These are phyloP conservation scores for Drosophila takahashii DNA, from an alignment of 1,140 invertebrate genomes.

Conservation along the genomic window DNA sequence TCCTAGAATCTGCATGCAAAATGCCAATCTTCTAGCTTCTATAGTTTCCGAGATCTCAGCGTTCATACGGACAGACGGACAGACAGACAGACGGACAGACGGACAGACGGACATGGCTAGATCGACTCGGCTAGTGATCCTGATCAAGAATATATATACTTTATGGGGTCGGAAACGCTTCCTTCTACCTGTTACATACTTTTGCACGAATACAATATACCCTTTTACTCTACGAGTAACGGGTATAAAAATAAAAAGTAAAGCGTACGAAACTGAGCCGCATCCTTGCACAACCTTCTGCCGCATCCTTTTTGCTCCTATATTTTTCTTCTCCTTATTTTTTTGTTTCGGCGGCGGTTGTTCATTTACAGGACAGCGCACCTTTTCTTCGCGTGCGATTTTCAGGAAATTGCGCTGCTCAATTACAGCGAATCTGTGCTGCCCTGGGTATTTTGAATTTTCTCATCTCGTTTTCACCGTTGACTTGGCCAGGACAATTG, in stretches of 20 bases:
- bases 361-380: slow-evolving; percentile 80
- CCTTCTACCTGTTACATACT: too few relatives aligned
- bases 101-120: too few relatives aligned
- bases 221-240: too few relatives aligned
- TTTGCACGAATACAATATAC: too few relatives aligned
- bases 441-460: slow-evolving; percentile 37
- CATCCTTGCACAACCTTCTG: slow-evolving; percentile 61
- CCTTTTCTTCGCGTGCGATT: slow-evolving; percentile 66
- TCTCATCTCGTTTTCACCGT: slow-evolving; percentile 59
- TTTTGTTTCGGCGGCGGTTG: slow-evolving; percentile 45
- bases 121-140: too few relatives aligned
- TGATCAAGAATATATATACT: too few relatives aligned
- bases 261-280: slow-evolving; percentile 24
- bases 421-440: slow-evolving; percentile 61
- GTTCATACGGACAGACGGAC: too few relatives aligned
- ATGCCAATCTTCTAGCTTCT: too few relatives aligned
- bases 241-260: slow-evolving; percentile 61
- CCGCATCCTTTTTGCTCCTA: slow-evolving; percentile 39
- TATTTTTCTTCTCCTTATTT: slow-evolving; percentile 1
- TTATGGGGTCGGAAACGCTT: too few relatives aligned
- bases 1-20: too few relatives aligned
- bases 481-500: slow-evolving; percentile 73
- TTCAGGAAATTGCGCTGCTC: slow-evolving; percentile 72
- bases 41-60: too few relatives aligned
- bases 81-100: too few relatives aligned